Conservation (phyloP, 2,113 vertebrate genomes). For the Pygoscelis antarcticus region DNA sequence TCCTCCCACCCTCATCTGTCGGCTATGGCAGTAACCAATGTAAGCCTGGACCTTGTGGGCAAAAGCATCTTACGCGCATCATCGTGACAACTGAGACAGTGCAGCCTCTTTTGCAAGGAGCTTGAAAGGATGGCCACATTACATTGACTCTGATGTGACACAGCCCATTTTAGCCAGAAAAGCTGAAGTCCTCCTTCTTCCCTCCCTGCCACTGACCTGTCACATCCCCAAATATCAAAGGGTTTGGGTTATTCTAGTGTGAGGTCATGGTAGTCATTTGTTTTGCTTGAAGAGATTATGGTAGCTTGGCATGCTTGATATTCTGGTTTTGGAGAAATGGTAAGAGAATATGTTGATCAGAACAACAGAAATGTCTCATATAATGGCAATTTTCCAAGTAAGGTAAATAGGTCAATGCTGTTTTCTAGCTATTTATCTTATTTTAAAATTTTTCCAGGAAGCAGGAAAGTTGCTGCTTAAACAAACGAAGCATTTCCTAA, state of each 20-base stretch:
- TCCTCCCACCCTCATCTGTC: not conserved
- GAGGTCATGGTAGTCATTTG: not conserved
- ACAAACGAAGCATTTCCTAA: not conserved
- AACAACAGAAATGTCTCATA: not conserved
- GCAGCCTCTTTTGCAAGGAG: not conserved
- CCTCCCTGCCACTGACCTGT: not conserved
- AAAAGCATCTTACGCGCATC: not conserved
- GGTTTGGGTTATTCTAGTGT: not conserved
- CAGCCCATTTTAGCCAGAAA: not conserved
- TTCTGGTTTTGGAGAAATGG: not conserved
- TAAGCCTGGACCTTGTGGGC: not conserved
- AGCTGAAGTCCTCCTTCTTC: not conserved
- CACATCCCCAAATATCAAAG: not conserved
- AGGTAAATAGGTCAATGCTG: not conserved
- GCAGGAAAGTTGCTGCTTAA: not conserved
- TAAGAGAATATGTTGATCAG: not conserved
- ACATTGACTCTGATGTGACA: not conserved
- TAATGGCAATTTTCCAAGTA: not conserved
- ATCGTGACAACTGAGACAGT: not conserved
- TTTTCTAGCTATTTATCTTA: not conserved
- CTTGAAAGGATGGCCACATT: not conserved
- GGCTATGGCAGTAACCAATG: not conserved
- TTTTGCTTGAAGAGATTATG: not conserved
- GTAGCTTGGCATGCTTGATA: not conserved
- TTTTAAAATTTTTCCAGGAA: not conserved